Evolutionary conservation across 1,140 invertebrate species (phyloP), one percentile per base, ranked within the genome.

Genomic region (Lepidostoma basale): DNA sequence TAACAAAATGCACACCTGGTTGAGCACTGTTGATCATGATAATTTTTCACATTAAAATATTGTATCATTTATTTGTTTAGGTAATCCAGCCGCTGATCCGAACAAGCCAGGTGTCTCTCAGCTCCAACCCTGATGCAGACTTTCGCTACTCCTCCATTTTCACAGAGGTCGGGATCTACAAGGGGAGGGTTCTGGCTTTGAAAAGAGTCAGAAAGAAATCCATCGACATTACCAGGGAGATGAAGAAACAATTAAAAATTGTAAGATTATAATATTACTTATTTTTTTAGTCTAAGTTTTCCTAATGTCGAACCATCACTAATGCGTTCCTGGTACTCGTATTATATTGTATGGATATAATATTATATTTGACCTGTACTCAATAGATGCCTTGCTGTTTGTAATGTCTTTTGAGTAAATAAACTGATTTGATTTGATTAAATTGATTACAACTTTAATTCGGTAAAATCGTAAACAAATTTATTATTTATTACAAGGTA

Each of bases 241-340:
- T 97, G 86, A 97, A 98, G 77, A 96, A 96, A 76, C 95, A 98
- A 84, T 86, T 98, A 45, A 98, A 98, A 88, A 86, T 93, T 79
- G 93, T 93, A 78, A 86, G 83, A 78, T 62, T 18, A 56, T 52
- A 25, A 2, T 54, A 23, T 28, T 36, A 10, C 18, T n/a, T n/a
- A n/a, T 16, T 40, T n/a, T 40, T 40, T 40, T 40, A 16, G 39
- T 18, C 14, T 40, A 16, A 40, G 18, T 40, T 40, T 40, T 40
- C 39, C 8, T 16, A 40, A 40, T n/a, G n/a, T n/a, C n/a, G n/a
- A n/a, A n/a, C n/a, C n/a, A n/a, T n/a, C n/a, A n/a, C n/a, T n/a
- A n/a, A n/a, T n/a, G n/a, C n/a, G n/a, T 33, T 33, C 12, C 30
- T 33, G 30, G 5, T 33, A 6, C 30, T 33, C 5, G 12, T 33